phyloP scores from a whole-genome alignment of 1,140 invertebrate genomes.

The Pseudobourletiella spinata region DNA sequence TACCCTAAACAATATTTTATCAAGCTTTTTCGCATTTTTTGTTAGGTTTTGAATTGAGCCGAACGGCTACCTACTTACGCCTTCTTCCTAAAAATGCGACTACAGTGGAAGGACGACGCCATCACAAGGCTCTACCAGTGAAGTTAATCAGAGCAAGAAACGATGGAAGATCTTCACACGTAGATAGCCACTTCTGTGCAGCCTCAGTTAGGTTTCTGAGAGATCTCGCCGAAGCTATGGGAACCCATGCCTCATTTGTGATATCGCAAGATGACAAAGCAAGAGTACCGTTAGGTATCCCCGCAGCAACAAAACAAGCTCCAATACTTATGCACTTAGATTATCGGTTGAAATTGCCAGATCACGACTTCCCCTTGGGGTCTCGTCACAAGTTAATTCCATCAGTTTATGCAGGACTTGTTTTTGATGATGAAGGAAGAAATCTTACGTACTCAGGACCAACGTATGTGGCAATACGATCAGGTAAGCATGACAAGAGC shows the following conservation, averaged over 20 bases:
- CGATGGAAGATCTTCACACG: constrained; percentile 33
- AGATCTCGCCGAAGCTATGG: constrained; percentile 32
- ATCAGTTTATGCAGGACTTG: constrained; percentile 38
- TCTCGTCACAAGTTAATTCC: constrained; percentile 36
- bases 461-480: constrained; percentile 42
- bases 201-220: constrained; percentile 34
- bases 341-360: constrained; percentile 40
- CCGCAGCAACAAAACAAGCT: constrained; percentile 42
- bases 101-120: constrained; percentile 33
- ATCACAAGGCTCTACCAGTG: constrained; percentile 40
- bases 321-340: constrained; percentile 41
- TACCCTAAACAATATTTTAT: no score
- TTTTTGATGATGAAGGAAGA: constrained; percentile 31
- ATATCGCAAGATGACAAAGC: constrained; percentile 42
- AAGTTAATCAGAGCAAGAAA: constrained; percentile 33
- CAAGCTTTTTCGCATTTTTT: no score
- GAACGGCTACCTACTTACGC: background rate
- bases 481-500: constrained; percentile 35
- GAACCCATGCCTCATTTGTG: constrained; percentile 34
- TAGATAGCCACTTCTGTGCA: constrained; percentile 33
- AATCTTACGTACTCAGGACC: constrained; percentile 34
- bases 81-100: background rate
- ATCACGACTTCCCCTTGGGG: constrained; percentile 44
- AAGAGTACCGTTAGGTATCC: constrained; percentile 41
- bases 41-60: no score